Percentiles rank a stretch among this genome's conserved stretches.
phyloP scores from a whole-genome alignment of 2,797 vertebrate species.

The Alauda arvensis region DNA sequence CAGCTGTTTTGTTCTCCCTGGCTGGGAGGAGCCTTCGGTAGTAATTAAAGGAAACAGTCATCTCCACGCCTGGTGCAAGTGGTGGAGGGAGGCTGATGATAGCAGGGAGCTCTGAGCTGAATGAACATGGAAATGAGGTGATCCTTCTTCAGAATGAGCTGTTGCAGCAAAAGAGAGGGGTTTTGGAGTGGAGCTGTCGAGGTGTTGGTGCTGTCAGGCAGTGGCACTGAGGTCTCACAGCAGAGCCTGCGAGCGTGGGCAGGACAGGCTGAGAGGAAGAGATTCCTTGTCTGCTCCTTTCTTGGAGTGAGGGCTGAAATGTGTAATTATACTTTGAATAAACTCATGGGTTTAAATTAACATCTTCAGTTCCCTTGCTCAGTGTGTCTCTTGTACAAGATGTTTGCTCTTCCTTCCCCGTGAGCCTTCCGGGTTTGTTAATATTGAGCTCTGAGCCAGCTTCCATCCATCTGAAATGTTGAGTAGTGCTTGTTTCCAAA shows the following conservation, averaged over 20 bases:
- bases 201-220: background rate
- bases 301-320: background rate
- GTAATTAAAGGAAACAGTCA: constrained; percentile 48
- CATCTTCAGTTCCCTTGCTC: background rate
- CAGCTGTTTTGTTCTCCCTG: constrained; percentile 42
- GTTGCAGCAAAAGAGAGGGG: background rate
- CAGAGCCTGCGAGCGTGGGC: background rate
- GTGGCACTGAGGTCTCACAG: background rate
- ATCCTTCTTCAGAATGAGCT: constrained; percentile 21
- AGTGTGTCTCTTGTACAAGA: background rate
- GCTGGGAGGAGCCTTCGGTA: constrained; percentile 43
- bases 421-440: background rate
- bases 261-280: background rate
- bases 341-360: background rate
- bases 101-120: constrained; percentile 24
- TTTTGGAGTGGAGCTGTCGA: background rate
- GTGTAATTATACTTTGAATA: background rate
- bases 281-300: background rate
- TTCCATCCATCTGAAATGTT: background rate
- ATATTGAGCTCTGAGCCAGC: background rate
- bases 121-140: constrained; percentile 24
- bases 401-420: background rate
- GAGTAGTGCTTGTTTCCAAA: background rate
- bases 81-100: constrained; percentile 30
- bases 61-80: background rate